Evolutionary conservation across 1,140 invertebrate species (phyloP), one percentile per base, ranked within the genome.

Genomic region (Latrodectus geometricus): DNA sequence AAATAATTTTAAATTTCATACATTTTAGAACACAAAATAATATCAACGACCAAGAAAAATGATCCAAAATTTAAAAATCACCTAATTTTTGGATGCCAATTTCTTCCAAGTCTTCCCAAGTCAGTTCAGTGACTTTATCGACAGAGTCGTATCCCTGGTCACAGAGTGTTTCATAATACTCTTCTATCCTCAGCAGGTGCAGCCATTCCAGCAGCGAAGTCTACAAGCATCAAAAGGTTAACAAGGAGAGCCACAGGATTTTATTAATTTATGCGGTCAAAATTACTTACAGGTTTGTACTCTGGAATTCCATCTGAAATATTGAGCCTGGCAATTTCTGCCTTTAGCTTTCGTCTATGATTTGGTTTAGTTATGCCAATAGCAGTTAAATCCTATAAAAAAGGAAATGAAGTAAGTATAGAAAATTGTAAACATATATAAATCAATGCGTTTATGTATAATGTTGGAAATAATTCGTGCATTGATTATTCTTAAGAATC

Each of bases 31-130:
- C n/a, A n/a, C n/a, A n/a, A n/a, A n/a, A n/a, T n/a, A n/a, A n/a
- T n/a, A n/a, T 56, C 54, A 9, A 56, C 54, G 14, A 8, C 54
- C 54, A 56, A 56, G 8, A 21, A 8, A 77, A 23, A 9, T 9
- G 11, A 77, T 9, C n/a, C 8, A 21, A 54, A 21, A 23, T 9
- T 65, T 9, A 12, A 48, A 14, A 50, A 87, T 86, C 89, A 92
- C 92, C 92, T 83, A 94, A 89, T 89, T 92, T 93, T 86, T 91
- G 92, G 88, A 99, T 98, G 74, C 98, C 98, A 91, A 99, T 98
- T 90, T 99, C 98, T 92, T 99, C 98, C 88, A 99, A 93, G 92
- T 99, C 98, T 93, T 99, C 98, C 97, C 98, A 99, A 86, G 96
- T 97, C 65, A 99, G 94, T 90, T 98, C 97, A 61, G 96, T 96